These are phyloP conservation scores for Pammene aurita DNA, from an alignment of 2,888 invertebrate species.

Conservation along the genomic window DNA sequence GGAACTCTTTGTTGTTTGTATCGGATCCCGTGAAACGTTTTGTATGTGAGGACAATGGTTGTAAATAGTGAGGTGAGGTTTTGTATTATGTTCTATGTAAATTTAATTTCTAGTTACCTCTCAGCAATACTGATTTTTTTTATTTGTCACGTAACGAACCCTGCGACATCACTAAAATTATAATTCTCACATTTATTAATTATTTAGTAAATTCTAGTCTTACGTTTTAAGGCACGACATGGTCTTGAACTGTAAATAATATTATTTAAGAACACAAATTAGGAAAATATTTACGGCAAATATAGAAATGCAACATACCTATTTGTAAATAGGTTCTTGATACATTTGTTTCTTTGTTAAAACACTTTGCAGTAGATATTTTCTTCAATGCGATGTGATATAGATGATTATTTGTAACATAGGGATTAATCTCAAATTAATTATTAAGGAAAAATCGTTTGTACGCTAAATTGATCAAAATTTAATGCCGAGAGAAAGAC, in stretches of 20 bases:
- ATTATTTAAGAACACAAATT: conserved; percentile 69
- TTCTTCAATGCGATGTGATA: conserved; percentile 77
- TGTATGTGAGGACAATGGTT: conserved; percentile 44
- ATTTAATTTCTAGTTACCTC: conserved; percentile 61
- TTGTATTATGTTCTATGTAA: conserved; percentile 48
- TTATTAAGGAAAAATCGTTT: conserved; percentile 55
- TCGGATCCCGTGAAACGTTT: conserved; percentile 18
- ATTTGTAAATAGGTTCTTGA: conserved; percentile 45
- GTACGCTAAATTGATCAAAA: conserved; percentile 55
- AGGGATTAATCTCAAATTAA: conserved; percentile 71
- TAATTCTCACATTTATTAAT: conserved; percentile 67
- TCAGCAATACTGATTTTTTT: conserved; percentile 54
- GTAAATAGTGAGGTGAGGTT: conserved; percentile 52
- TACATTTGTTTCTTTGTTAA: conserved; percentile 42
- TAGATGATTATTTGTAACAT: conserved; percentile 70
- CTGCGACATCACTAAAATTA: conserved; percentile 58
- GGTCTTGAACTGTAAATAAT: conserved; percentile 77
- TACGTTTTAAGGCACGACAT: conserved; percentile 76
- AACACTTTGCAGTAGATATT: conserved; percentile 67
- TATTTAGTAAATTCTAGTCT: conserved; percentile 82
- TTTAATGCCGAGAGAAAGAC: conserved; percentile 65
- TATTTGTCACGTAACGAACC: conserved; percentile 49
- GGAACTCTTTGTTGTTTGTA: conserved; percentile 15
- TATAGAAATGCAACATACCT: conserved; percentile 45
- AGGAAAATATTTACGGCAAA: conserved; percentile 68